These are phyloP conservation scores for Samia ricini DNA, from an alignment of 1,140 invertebrate genomes.

Conservation along the genomic window DNA sequence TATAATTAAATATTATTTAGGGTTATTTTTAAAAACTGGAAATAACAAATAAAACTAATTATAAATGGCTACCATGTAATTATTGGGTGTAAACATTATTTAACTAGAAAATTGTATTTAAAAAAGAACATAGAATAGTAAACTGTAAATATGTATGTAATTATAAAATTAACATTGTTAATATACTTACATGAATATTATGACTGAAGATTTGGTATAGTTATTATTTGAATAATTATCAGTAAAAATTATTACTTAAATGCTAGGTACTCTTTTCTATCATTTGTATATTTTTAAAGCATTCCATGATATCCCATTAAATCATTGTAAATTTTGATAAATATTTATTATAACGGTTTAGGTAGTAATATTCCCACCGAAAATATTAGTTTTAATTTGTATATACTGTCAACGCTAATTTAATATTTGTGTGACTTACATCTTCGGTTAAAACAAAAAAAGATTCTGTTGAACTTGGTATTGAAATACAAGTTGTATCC, in stretches of 20 bases:
- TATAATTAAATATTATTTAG: no score
- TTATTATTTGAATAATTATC: neutral
- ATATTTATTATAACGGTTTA: neutral
- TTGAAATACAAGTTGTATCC: no score
- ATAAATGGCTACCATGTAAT: no score
- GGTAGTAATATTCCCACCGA: neutral
- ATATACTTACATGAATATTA: neutral
- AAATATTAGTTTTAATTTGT: neutral
- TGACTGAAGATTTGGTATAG: constrained; percentile 2
- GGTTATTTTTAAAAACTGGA: no score
- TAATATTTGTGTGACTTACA: no score
- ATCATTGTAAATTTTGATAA: neutral
- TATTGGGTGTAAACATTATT: no score
- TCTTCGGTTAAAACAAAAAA: no score
- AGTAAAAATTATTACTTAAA: constrained; percentile 12
- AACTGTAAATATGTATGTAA: constrained; percentile 20
- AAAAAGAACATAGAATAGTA: neutral
- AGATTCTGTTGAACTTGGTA: no score
- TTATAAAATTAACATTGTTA: constrained; percentile 9
- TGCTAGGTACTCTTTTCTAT: constrained; percentile 1
- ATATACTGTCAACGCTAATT: no score
- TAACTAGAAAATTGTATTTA: neutral
- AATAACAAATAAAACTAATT: no score
- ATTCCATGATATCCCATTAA: constrained; percentile 9
- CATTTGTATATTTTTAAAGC: constrained; percentile 9